Evolutionary conservation across 1,140 invertebrate species (phyloP).

Genomic region (Hypsibius dujardini): DNA sequence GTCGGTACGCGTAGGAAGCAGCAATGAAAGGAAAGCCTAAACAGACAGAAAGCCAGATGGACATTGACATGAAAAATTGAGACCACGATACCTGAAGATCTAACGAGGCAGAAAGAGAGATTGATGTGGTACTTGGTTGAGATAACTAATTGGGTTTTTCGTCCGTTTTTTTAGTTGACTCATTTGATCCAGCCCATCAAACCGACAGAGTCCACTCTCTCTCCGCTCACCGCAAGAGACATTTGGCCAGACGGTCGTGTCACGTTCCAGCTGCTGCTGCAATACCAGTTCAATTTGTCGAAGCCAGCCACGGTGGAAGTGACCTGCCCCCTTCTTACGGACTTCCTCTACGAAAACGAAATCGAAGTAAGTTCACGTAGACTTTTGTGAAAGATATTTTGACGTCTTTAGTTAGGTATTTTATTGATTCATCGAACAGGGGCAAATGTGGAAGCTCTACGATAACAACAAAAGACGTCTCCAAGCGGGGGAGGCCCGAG

Average conservation of each 20-base stretch:
- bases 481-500: not conserved
- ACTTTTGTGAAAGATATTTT: too few relatives aligned
- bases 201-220: not conserved
- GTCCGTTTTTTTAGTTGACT: not conserved
- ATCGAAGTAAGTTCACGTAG: not conserved
- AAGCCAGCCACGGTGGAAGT: conserved; percentile 12
- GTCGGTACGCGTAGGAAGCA: not conserved
- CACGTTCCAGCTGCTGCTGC: conserved; percentile 10
- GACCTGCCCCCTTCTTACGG: not conserved
- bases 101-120: not conserved
- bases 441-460: conserved; percentile 17
- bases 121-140: not conserved
- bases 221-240: not conserved
- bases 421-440: not conserved
- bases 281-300: not conserved
- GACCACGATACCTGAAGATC: not conserved
- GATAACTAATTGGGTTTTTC: not conserved
- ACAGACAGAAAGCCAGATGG: not conserved
- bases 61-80: not conserved
- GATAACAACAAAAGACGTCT: not conserved
- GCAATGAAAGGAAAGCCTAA: not conserved
- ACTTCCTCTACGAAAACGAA: conserved; percentile 14
- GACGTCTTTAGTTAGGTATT: too few relatives aligned
- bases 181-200: not conserved
- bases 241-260: conserved; percentile 11